These are phyloP conservation scores for Callopanchax toddi DNA, from an alignment of 2,113 vertebrate genomes.

Conservation along the genomic window DNA sequence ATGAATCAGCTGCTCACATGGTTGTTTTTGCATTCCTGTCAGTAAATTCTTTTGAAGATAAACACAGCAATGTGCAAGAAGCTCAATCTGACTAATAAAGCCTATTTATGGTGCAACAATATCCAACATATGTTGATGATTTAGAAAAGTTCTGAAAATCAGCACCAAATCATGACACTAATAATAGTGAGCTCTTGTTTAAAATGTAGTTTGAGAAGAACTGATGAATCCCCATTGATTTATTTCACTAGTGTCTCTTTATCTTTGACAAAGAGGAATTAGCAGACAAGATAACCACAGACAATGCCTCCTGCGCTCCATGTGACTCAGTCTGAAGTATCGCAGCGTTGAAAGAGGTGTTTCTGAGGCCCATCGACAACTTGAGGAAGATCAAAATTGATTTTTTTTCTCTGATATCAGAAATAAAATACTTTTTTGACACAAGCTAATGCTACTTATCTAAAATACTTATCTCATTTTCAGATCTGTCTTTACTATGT, in stretches of 20 bases:
- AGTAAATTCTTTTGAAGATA: too few species aligned
- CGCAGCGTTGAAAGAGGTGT: constrained; percentile 20
- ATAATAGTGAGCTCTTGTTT: too few species aligned
- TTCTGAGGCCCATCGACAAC: constrained; percentile 9
- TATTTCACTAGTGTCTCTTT: background rate
- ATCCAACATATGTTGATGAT: too few species aligned
- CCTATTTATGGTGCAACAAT: too few species aligned
- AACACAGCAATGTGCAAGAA: too few species aligned
- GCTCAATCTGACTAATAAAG: too few species aligned
- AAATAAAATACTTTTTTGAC: constrained; percentile 11
- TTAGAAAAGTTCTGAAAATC: background rate
- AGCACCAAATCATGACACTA: background rate
- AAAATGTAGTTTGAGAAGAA: background rate
- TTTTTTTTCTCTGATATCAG: constrained; percentile 20
- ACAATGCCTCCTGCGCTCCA: background rate
- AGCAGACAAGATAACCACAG: constrained; percentile 8
- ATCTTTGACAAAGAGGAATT: background rate
- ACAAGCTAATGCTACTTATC: constrained; percentile 14
- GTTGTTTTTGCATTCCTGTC: too few species aligned
- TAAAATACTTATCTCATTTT: too few species aligned
- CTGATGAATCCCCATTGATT: background rate
- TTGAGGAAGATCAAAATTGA: constrained; percentile 5
- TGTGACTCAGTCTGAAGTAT: constrained; percentile 6
- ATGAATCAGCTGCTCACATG: too few species aligned
- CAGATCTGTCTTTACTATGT: too few species aligned